A percentile compares a stretch with the other conserved stretches of the same genome.
phyloP scores from a whole-genome alignment of 2,888 invertebrate genomes.

The Heterodera filipjevi region DNA sequence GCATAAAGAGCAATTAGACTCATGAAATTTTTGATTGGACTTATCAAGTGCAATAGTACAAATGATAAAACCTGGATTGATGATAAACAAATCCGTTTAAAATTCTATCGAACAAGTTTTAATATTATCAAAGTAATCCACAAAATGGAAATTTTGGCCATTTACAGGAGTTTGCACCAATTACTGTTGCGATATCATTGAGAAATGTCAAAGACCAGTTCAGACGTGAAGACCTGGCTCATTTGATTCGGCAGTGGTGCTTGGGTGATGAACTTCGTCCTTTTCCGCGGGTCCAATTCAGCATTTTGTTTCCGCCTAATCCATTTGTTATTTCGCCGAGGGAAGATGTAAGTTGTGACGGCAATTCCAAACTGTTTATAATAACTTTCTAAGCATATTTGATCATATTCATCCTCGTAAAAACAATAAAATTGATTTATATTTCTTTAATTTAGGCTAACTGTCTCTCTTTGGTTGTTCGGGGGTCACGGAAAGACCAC shows the following conservation, averaged over 20 bases:
- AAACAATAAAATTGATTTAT: no score
- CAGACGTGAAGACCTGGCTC: constrained; percentile 18
- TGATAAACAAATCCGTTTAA: no score
- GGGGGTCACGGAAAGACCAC: constrained; percentile 29
- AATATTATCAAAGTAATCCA: no score
- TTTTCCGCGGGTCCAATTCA: constrained; percentile 27
- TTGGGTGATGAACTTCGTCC: constrained; percentile 13
- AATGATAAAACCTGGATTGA: no score
- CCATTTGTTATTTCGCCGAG: constrained; percentile 14
- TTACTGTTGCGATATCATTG: constrained; percentile 33
- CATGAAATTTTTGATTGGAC: no score
- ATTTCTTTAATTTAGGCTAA: constrained; percentile 30
- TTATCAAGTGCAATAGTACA: no score
- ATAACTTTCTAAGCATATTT: no score
- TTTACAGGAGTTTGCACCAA: constrained; percentile 30
- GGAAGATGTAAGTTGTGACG: background rate
- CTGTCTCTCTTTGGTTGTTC: constrained; percentile 28
- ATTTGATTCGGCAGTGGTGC: constrained; percentile 26
- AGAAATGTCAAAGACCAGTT: constrained; percentile 27
- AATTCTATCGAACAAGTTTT: no score
- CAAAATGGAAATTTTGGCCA: background rate
- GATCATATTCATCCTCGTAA: no score
- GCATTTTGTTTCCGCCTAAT: constrained; percentile 27
- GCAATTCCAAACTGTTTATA: no score
- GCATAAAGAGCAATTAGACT: no score